Conservation (phyloP, 2,113 vertebrate species). For the Platysteira castanea region DNA sequence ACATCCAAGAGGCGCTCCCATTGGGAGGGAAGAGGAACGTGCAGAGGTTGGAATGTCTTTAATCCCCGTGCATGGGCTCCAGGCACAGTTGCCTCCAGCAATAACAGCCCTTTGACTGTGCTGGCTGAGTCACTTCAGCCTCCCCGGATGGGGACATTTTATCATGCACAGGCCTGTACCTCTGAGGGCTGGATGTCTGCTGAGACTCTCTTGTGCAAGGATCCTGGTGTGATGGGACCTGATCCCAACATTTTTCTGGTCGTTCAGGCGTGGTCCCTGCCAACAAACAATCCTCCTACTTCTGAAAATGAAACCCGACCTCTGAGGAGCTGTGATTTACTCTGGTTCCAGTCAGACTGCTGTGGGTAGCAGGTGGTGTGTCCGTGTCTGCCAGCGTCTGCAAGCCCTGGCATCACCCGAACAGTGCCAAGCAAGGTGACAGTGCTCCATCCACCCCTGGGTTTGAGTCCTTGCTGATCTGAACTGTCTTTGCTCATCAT, state of each 20-base stretch:
- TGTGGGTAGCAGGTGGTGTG: background rate
- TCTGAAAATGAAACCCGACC: background rate
- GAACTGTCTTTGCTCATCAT: background rate
- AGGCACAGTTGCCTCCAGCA: constrained; percentile 32
- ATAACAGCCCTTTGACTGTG: constrained; percentile 34
- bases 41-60: constrained; percentile 49
- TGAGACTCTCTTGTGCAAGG: constrained; percentile 31
- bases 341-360: background rate
- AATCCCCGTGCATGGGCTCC: background rate
- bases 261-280: background rate
- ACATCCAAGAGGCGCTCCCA: background rate
- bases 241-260: constrained; percentile 27
- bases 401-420: background rate
- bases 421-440: background rate
- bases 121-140: constrained; percentile 50
- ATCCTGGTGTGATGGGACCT: background rate
- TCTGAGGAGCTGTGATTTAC: background rate
- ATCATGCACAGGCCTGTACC: constrained; percentile 29
- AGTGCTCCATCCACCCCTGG: background rate
- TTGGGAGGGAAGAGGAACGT: background rate
- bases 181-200: constrained; percentile 7
- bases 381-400: background rate
- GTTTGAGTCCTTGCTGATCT: background rate
- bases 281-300: background rate
- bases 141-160: constrained; percentile 34